Evolutionary conservation across 2,113 vertebrate genomes (phyloP), one percentile per base, ranked within the genome.

Genomic region (Xenopus laevis): DNA sequence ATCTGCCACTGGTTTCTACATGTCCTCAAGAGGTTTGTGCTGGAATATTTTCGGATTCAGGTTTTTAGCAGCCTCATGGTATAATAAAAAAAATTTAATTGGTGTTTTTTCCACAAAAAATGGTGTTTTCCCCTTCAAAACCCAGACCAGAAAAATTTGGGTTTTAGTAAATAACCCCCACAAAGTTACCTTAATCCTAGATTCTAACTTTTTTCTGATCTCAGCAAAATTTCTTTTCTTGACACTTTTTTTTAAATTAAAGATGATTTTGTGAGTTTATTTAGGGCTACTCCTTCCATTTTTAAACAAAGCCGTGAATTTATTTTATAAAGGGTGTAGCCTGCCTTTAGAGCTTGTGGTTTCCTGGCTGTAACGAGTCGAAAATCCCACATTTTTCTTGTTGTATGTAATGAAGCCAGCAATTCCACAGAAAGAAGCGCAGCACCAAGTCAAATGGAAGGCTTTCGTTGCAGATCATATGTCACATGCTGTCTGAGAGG

Each of bases 321-420:
- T 65, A 57, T 57, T 73, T 73, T 52, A 33, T 73, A 20, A 55
- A 63, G 73, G 73, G 66, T 57, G 66, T 76, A 63, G 59, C 30
- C 59, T 40, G 23, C 23, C 47, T 76, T 44, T 21, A 64, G 62
- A 62, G 58, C 52, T 64, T 76, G 73, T 46, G 66, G 73, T 76
- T 76, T 69, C 52, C 46, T 69, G 30, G 55, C 57, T 69, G 47
- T 33, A 45, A 63, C 59, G 40, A 55, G 58, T 17, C 62, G 66
- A 76, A 69, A 69, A 69, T 45, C 58, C 73, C 47, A 62, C 73
- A 76, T 76, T 76, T 69, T 76, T 76, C 73, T 76, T 55, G 66
- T 55, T 55, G 27, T 76, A 63, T 76, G 73, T 76, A 76, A 76
- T 30, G 45, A 55, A 69, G 27, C 66, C 73, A 45, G 66, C 66